A percentile compares a stretch with the other conserved stretches of the same genome.
phyloP scores from a whole-genome alignment of 2,113 vertebrate species.

The Pseudonaja textilis region DNA sequence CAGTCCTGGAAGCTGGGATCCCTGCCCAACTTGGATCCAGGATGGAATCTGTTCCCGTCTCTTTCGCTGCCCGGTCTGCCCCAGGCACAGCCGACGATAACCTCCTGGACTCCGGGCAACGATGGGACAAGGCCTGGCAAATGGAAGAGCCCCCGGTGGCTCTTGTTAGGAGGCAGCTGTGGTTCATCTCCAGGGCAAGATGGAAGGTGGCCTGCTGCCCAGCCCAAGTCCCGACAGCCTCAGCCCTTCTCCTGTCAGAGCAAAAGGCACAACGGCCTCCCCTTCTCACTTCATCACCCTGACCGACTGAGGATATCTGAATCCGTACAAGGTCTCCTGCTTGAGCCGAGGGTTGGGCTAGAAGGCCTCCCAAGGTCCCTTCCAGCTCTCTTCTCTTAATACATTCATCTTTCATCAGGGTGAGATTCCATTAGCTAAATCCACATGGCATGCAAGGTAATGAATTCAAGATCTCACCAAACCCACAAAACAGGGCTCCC shows the following conservation, averaged over 20 bases:
- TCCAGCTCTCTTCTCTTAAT: neutral
- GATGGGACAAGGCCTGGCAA: neutral
- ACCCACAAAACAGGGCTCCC: neutral
- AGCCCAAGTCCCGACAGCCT: neutral
- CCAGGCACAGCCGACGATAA: neutral
- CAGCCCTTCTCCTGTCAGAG: neutral
- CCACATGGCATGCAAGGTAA: neutral
- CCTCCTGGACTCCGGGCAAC: neutral
- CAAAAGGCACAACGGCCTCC: neutral
- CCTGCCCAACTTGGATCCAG: neutral
- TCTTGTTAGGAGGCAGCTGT: neutral
- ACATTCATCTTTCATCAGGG: neutral
- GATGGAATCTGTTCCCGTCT: neutral
- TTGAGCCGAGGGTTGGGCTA: neutral
- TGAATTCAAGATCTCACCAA: neutral
- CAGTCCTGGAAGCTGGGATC: neutral
- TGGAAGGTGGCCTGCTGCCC: neutral
- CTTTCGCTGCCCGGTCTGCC: neutral
- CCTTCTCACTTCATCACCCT: neutral
- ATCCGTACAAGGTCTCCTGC: neutral
- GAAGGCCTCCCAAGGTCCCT: neutral
- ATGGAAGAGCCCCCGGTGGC: neutral
- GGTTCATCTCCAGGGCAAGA: neutral
- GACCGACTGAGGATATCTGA: neutral
- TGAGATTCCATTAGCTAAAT: neutral